Conservation (phyloP, 92 coral and sea anemone genomes). For the Siderastrea siderea region DNA sequence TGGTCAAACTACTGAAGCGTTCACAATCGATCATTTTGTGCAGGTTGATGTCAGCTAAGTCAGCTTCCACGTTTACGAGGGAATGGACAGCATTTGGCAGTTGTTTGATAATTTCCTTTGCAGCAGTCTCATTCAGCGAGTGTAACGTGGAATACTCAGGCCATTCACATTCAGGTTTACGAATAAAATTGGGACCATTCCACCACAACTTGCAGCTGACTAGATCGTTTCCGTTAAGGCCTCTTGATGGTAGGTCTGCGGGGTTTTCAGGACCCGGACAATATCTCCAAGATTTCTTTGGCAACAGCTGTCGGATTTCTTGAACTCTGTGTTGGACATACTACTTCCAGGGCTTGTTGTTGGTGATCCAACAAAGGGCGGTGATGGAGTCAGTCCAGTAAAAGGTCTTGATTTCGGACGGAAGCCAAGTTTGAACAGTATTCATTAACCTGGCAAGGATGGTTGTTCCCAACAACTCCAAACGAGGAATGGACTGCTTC, state of each 20-base stretch:
- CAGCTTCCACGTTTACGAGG: slow-evolving; percentile 16
- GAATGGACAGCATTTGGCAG: slow-evolving; percentile 47
- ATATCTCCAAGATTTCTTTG: background rate
- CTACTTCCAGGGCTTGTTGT: slow-evolving; percentile 55
- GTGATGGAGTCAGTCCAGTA: slow-evolving; percentile 67
- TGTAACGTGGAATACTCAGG: slow-evolving; percentile 28
- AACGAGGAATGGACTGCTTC: slow-evolving; percentile 15
- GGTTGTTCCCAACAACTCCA: slow-evolving; percentile 50
- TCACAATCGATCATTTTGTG: slow-evolving; percentile 15
- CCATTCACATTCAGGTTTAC: slow-evolving; percentile 29
- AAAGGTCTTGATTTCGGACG: slow-evolving; percentile 10
- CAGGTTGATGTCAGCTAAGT: too few relatives aligned
- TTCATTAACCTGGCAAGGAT: background rate
- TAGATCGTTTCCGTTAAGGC: slow-evolving; percentile 44
- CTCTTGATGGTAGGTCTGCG: slow-evolving; percentile 69
- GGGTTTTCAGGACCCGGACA: slow-evolving; percentile 57
- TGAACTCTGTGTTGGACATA: slow-evolving; percentile 50
- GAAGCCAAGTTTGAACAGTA: background rate
- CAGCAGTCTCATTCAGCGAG: slow-evolving; percentile 15
- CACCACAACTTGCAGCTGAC: slow-evolving; percentile 26
- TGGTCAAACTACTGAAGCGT: slow-evolving; percentile 28
- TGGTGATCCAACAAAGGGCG: slow-evolving; percentile 52
- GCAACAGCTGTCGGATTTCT: slow-evolving; percentile 27
- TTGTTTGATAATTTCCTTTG: slow-evolving; percentile 43
- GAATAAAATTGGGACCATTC: slow-evolving; percentile 14